Evolutionary conservation across 1,140 invertebrate species (phyloP).

Genomic region (Brachionus rotundiformis): DNA sequence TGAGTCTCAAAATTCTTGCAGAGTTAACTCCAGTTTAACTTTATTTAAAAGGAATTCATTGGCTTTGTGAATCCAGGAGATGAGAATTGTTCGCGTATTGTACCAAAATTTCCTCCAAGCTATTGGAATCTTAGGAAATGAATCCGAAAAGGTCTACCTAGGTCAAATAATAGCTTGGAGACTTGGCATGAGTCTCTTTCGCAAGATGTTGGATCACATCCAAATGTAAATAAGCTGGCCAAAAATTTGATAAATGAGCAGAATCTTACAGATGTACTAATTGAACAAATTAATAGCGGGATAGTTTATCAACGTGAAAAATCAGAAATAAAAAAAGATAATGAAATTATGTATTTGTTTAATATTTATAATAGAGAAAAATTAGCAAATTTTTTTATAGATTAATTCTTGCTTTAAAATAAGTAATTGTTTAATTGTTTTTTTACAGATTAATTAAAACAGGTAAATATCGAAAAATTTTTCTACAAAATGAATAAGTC

Average conservation of each 20-base stretch:
- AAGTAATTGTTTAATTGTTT: neutral
- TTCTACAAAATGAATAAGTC: neutral
- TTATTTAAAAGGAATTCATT: neutral
- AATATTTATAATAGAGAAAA: neutral
- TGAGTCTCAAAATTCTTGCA: neutral
- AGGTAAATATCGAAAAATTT: neutral
- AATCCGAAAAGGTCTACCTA: neutral
- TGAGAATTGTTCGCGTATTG: neutral
- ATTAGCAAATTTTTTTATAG: conserved; percentile 30
- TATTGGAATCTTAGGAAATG: neutral
- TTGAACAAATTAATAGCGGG: conserved; percentile 1
- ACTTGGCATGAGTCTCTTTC: conserved; percentile 13
- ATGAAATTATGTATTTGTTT: neutral
- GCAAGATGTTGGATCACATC: conserved; percentile 17
- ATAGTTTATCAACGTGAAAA: conserved; percentile 18
- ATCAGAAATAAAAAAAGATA: conserved; percentile 17
- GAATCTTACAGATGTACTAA: conserved; percentile 4
- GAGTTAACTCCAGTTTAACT: neutral
- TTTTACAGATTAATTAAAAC: neutral
- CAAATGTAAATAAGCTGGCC: neutral
- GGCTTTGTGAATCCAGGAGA: neutral
- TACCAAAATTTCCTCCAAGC: conserved; percentile 3
- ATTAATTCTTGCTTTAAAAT: neutral
- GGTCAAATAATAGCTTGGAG: conserved; percentile 6
- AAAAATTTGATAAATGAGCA: conserved; percentile 12